phyloP scores from a whole-genome alignment of 1,140 invertebrate genomes.

The Acromyrmex charruanus region DNA sequence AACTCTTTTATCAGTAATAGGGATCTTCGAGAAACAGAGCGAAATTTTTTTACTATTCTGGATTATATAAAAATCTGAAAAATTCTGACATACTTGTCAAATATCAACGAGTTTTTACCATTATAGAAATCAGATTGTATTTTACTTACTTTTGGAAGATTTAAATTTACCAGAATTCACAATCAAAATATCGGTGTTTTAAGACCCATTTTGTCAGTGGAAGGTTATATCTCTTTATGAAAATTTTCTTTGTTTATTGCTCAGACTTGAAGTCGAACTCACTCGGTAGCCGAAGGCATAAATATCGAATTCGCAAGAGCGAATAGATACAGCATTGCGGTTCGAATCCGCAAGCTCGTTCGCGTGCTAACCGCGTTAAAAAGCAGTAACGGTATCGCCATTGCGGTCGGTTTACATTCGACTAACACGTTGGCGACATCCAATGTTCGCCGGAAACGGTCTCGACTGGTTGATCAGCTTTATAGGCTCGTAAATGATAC shows the following conservation, averaged over 20 bases:
- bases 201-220: too few species aligned
- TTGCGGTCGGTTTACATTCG: slow-evolving; percentile 80
- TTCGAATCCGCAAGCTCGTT: slow-evolving; percentile 67
- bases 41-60: too few species aligned
- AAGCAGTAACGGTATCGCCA: slow-evolving; percentile 81
- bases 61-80: too few species aligned
- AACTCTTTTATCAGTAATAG: too few species aligned
- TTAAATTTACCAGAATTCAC: too few species aligned
- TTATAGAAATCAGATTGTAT: too few species aligned
- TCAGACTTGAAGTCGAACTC: not conserved
- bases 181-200: too few species aligned
- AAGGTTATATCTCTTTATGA: not conserved
- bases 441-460: slow-evolving; percentile 65
- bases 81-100: too few species aligned
- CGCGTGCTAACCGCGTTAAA: slow-evolving; percentile 77
- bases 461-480: slow-evolving; percentile 65
- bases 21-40: too few species aligned
- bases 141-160: too few species aligned
- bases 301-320: slow-evolving; percentile 64
- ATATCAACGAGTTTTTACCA: too few species aligned
- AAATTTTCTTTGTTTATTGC: not conserved
- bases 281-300: not conserved
- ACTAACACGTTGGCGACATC: slow-evolving; percentile 67
- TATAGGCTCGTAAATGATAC: slow-evolving; percentile 53
- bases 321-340: slow-evolving; percentile 42